Percentiles rank a stretch among this genome's conserved stretches.
phyloP scores from a whole-genome alignment of 2,888 invertebrate genomes.

The Leptopterna dolabrata region DNA sequence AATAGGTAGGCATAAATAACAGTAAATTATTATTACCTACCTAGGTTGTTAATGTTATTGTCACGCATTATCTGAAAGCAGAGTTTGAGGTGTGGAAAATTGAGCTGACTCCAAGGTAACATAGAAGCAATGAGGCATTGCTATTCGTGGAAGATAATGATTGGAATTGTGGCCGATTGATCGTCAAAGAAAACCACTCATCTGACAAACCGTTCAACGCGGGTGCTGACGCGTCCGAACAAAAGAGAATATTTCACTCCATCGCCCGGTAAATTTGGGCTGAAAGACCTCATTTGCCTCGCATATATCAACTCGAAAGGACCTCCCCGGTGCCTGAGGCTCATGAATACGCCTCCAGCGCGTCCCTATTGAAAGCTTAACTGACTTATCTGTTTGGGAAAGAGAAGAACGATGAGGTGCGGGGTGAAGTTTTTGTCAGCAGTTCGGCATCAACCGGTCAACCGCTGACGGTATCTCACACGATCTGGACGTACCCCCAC shows the following conservation, averaged over 20 bases:
- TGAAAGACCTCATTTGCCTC: neutral
- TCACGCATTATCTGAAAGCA: no score
- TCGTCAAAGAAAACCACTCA: no score
- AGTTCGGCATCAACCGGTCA: neutral
- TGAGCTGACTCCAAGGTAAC: no score
- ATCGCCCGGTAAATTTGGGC: neutral
- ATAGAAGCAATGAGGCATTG: no score
- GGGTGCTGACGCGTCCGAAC: neutral
- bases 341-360: neutral
- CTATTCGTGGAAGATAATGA: no score
- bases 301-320: neutral
- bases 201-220: neutral
- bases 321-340: neutral
- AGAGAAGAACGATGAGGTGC: neutral
- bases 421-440: neutral
- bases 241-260: neutral
- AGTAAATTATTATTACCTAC: no score
- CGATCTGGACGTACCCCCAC: neutral
- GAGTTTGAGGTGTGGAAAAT: no score
- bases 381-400: neutral
- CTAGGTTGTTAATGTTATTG: no score
- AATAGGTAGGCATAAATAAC: no score
- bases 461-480: slow-evolving; percentile 22
- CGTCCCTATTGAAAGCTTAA: neutral
- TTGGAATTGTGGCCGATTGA: no score